Base-by-base conservation (phyloP, 2,113 vertebrate genomes). In the Gracilinanus agilis region DNA sequence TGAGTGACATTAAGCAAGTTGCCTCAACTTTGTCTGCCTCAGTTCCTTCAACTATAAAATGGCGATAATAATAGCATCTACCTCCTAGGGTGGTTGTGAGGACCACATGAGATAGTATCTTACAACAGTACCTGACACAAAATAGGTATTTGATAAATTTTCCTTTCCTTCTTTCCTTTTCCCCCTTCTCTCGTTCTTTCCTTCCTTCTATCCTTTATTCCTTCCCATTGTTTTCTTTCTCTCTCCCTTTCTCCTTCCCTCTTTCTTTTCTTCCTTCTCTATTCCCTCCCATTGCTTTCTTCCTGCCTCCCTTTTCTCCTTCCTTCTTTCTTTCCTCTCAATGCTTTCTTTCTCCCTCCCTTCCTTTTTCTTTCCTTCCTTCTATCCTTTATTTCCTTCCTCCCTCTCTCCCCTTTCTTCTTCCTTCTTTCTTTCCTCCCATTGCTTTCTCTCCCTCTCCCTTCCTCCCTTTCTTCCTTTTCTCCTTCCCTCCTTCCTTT, bases 301-400 rank as follows among this genome's bases (percentile, higher is more conserved):
- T 12, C 54, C 54, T 55, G 1, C 9, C 54, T 55, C 54, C 54
- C 54, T 55, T 19, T 55, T 21, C 19, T 55, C 54, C 54, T 55
- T 3, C 54, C 6, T 56, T 24, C 24, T 25, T 25, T 23, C 21
- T 10, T 56, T 9, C 7, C 24, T 10, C 55, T 6, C 24, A 5
- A 4, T 21, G 4, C 55, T 55, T 24, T 4, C 55, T 24, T 9
- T 27, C 55, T 24, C 55, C 55, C 4, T 55, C 55, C 16, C 16
- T 19, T 55, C 54, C 54, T 9, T 7, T 9, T 25, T 11, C 5
- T 27, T 11, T 10, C 5, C 58, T 2, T 9, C 27, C 25, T 9
- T 9, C 2, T 10, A 1, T 11, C 3, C 9, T 2, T 13, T 11
- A 0, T 10, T 61, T 5, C 8, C 58, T 13, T 8, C 11, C 3